These are phyloP conservation scores for Tipula helvola DNA, from an alignment of 2,888 invertebrate genomes.

Conservation along the genomic window DNA sequence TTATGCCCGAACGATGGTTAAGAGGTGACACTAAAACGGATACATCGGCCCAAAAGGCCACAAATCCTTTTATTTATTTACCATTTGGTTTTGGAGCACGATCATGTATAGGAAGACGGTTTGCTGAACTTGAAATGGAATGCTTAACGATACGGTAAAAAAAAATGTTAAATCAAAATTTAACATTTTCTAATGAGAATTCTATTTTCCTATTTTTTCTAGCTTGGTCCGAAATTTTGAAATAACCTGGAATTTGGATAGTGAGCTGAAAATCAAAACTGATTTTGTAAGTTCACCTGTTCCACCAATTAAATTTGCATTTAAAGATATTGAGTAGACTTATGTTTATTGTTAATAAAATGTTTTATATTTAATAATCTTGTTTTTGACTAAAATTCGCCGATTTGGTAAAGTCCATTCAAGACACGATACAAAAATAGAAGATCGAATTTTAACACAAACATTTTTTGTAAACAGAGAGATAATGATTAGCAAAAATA, in stretches of 20 bases:
- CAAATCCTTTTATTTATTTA: conserved; percentile 7
- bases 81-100: conserved; percentile 29
- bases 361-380: too few species aligned
- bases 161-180: neutral
- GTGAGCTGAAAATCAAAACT: conserved; percentile 24
- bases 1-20: conserved; percentile 66
- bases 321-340: conserved; percentile 21
- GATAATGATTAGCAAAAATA: too few species aligned
- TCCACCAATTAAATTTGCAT: conserved; percentile 31
- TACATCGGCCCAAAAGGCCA: conserved; percentile 17
- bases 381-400: too few species aligned
- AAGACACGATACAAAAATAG: too few species aligned
- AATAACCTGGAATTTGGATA: conserved; percentile 22
- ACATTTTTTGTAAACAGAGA: too few species aligned
- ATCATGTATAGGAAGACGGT: conserved; percentile 54
- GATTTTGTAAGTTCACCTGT: conserved; percentile 28
- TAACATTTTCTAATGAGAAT: neutral
- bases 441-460: too few species aligned
- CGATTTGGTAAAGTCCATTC: too few species aligned
- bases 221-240: conserved; percentile 30
- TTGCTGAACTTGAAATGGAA: conserved; percentile 59
- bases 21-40: conserved; percentile 19
- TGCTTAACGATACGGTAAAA: conserved; percentile 33
- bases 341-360: too few species aligned
- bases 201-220: too few species aligned